Base-by-base conservation (phyloP, 2,113 vertebrate species). In the Podocnemis expansa region DNA sequence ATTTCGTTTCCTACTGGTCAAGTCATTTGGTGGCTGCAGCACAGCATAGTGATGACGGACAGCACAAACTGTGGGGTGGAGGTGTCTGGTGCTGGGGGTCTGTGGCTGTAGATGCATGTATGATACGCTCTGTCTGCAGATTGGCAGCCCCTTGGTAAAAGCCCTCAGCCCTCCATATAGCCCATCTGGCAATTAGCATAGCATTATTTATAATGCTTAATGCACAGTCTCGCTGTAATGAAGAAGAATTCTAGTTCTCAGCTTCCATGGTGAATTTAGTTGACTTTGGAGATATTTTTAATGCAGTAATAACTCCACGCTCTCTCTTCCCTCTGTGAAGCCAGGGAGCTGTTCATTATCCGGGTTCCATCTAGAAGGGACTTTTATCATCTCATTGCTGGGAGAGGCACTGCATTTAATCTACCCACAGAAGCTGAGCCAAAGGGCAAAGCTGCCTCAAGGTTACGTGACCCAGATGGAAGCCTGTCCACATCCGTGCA, bases 321-420 rank as follows among this genome's bases (percentile, higher is more conserved):
- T 91, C 91, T 78, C 95, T 90, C 95, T 89, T 92, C 84, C 95
- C 45, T 90, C 83, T 5, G 19, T 0, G 87, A 96, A 96, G 94
- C 95, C 92, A 24, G 95, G 91, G 93, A 97, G 95, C 96, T 94
- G 96, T 97, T 97, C 95, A 95, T 97, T 97, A 97, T 95, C 96
- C 56, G 84, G 81, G 70, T 95, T 93, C 94, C 95, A 95, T 92
- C 96, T 97, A 60, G 95, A 75, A 97, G 95, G 94, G 96, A 95
- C 95, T 94, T 97, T 97, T 94, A 97, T 97, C 96, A 97, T 96
- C 90, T 82, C 45, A 96, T 97, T 97, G 95, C 96, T 95, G 92
- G 93, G 96, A 89, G 94, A 95, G 95, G 95, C 94, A 84, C 91
- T 63, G 96, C 95, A 96, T 96, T 97, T 97, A 97, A 97, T 97